Conservation (phyloP, 2,113 vertebrate genomes). For the Burhinus bistriatus region DNA sequence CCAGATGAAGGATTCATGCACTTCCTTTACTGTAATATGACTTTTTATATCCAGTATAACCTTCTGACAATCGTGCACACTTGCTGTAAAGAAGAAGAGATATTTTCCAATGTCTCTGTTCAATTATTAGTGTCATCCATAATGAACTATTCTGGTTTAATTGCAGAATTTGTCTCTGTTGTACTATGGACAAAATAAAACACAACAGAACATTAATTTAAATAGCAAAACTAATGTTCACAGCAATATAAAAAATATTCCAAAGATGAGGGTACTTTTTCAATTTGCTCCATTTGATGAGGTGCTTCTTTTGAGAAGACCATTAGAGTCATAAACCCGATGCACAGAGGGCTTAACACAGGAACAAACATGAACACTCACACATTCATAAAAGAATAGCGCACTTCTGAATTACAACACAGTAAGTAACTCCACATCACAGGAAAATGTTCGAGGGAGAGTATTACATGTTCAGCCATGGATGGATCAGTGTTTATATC, state of each 20-base stretch:
- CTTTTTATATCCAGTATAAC: conserved; percentile 10
- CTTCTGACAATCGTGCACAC: not conserved
- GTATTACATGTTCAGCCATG: conserved; percentile 34
- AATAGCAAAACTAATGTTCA: conserved; percentile 54
- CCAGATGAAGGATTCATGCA: conserved; percentile 11
- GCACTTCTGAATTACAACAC: conserved; percentile 61
- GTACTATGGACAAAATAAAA: conserved; percentile 67
- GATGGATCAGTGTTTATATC: conserved; percentile 48
- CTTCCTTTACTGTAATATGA: conserved; percentile 1
- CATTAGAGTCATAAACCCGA: conserved; percentile 57
- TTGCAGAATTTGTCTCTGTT: conserved; percentile 63
- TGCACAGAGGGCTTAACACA: conserved; percentile 46
- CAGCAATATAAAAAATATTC: conserved; percentile 51
- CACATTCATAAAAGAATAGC: conserved; percentile 19
- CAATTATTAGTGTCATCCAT: conserved; percentile 60
- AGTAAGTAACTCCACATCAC: conserved; percentile 56
- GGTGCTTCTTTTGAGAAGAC: conserved; percentile 68
- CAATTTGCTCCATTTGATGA: conserved; percentile 62
- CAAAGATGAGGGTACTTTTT: conserved; percentile 62
- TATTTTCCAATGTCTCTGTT: conserved; percentile 43
- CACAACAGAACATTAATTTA: conserved; percentile 59
- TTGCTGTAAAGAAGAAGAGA: not conserved
- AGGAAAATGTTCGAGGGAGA: not conserved
- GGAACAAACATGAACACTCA: conserved; percentile 43
- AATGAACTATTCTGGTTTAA: conserved; percentile 64